Percentiles rank a stretch among this genome's conserved stretches.
Evolutionary conservation across 2,797 vertebrate genomes (phyloP).

Genomic region (Sebastes iracundus): DNA sequence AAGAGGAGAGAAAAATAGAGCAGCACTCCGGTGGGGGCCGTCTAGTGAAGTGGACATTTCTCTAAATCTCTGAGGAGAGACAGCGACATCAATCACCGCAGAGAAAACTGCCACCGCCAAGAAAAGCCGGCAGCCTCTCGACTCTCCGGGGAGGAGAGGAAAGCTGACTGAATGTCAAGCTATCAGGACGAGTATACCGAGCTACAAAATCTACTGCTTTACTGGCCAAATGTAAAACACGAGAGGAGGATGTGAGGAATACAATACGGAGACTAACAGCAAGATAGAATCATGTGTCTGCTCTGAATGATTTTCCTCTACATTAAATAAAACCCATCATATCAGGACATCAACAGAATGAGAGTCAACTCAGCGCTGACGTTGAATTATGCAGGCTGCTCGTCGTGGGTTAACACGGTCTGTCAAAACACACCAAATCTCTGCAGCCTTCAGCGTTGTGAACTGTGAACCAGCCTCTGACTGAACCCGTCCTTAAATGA

Average conservation of each 20-base stretch:
- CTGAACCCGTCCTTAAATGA: constrained; percentile 20
- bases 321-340: not conserved
- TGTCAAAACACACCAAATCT: not conserved
- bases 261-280: not conserved
- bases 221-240: not conserved
- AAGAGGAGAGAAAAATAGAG: not conserved
- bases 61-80: constrained; percentile 43
- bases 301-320: not conserved
- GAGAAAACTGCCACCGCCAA: constrained; percentile 43
- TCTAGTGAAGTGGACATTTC: constrained; percentile 31
- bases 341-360: not conserved
- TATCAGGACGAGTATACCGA: not conserved
- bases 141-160: constrained; percentile 12
- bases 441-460: not conserved
- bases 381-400: not conserved
- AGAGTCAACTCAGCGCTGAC: not conserved
- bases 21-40: not conserved
- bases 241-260: not conserved
- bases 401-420: not conserved
- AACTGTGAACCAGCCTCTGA: not conserved
- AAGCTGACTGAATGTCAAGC: constrained; percentile 29
- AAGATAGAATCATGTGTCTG: not conserved
- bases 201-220: not conserved
- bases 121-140: constrained; percentile 16
- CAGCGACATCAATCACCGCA: constrained; percentile 52